A percentile compares a stretch with the other conserved stretches of the same genome.
These are phyloP conservation scores for Cinara cedri DNA, from an alignment of 2,888 invertebrate species.

Conservation along the genomic window DNA sequence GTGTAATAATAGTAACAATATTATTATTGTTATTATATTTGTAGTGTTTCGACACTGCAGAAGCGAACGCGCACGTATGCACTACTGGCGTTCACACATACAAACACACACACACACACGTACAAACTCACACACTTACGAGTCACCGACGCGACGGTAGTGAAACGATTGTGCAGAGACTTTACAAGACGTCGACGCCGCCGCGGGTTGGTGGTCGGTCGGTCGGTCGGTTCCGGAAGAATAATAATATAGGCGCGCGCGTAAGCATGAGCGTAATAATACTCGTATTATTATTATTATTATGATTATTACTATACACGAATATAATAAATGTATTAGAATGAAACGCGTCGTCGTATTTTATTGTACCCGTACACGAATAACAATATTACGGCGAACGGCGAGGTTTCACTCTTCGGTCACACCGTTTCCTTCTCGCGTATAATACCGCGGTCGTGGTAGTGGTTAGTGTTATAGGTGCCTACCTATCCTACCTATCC, in stretches of 20 bases:
- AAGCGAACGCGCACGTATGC: neutral
- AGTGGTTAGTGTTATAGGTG: too few species aligned
- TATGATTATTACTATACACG: neutral
- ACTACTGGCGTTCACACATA: neutral
- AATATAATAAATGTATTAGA: neutral
- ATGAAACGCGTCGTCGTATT: neutral
- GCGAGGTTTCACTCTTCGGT: too few species aligned
- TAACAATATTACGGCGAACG: neutral
- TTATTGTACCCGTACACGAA: slow-evolving; percentile 2
- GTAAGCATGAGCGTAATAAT: too few species aligned
- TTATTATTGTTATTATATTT: neutral
- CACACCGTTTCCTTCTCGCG: too few species aligned
- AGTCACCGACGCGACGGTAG: slow-evolving; percentile 51
- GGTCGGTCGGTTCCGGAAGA: slow-evolving; percentile 34
- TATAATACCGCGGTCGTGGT: too few species aligned
- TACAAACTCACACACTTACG: slow-evolving; percentile 14
- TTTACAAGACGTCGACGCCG: too few species aligned
- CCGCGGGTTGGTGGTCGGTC: neutral
- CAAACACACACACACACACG: neutral
- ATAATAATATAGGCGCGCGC: neutral
- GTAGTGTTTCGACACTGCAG: neutral
- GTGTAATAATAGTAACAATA: too few species aligned
- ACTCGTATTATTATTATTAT: too few species aligned
- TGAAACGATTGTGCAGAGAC: slow-evolving; percentile 43
- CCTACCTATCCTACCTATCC: too few species aligned